Evolutionary conservation across 2,797 vertebrate species (phyloP), one percentile per base, ranked within the genome.

Genomic region (Eulemur coronatus): DNA sequence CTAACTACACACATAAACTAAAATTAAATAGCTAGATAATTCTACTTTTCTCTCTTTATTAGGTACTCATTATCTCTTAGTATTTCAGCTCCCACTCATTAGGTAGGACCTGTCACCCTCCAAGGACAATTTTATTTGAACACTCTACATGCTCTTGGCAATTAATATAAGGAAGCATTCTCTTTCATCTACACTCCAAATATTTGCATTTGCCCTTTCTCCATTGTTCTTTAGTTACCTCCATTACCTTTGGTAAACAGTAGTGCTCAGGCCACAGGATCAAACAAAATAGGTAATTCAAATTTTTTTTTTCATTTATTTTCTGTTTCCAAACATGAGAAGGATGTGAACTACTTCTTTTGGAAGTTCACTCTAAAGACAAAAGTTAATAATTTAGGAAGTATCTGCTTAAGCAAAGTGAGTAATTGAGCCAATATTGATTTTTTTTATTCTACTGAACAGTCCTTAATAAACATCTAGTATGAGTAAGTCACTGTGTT

Each of bases 181-280:
- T 22, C 28, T 84, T 93, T 73, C 3, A 52, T 73, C 33, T 61
- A 30, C 3, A 48, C 26, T 8, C 9, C 30, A 82, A 75, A 88
- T 95, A 95, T 89, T 89, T 91, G 70, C 35, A 75, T 65, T 67
- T 87, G 24, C 3, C 41, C 9, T 41, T 41, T 89, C 14, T 35
- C 43, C 8, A 59, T 70, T 91, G 22, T 88, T 84, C 35, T 81
- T 55, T 73, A 22, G 2, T 65, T 85, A 72, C 14, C 61, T 84
- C 85, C 48, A 86, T 89, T 93, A 79, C 11, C 75, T 91, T 76
- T 57, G 81, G 35, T 73, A 95, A 97, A 93, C 33, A 93, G 28
- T 24, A 69, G 57, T 69, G 24, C 35, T 85, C 26, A 78, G 67
- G 13, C 22, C n/a, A 81, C 18, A 76, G 63, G 85, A 76, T 22